Base-by-base conservation (phyloP, 1,140 invertebrate species). In the Cardiocondyla obscurior region DNA sequence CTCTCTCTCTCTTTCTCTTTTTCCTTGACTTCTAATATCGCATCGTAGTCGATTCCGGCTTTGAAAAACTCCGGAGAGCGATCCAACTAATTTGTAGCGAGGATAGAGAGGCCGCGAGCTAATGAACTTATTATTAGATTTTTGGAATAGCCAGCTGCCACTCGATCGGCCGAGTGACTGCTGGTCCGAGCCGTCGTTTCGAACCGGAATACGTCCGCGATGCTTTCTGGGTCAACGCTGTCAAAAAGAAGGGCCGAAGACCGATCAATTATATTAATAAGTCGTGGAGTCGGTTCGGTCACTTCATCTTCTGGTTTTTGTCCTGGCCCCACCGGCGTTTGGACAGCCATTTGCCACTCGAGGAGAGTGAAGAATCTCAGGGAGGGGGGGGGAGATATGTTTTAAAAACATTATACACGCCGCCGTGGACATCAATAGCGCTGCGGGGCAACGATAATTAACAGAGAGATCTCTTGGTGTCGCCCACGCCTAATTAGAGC, bases 121-220 rank as follows among this genome's bases (percentile, higher is more conserved):
- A 90, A 91, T 87, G 85, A 91, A 88, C 89, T 90, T 90, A 89
- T 89, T 90, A 91, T 90, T 90, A 89, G 90, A 91, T 89, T 90
- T 90, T 72, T 49, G 74, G 77, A 89, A 88, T 89, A 77, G 57
- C 25, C 57, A 57, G 28, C 49, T 64, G 76, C 49, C 60, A 62
- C 28, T 84, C 49, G 81, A 86, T 79, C 74, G 58, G 19, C 30
- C 73, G 72, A 57, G 28, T 28, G 70, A 83, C 55, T 33, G 55
- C 36, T 51, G 25, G 16, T 44, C 51, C 57, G 25, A 60, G 49
- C 10, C 49, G 81, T 25, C 33, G n/a, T 28, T 57, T 65, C 44
- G 30, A 81, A 53, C 14, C 82, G 55, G 77, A 55, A 42, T 64
- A 14, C 57, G 81, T 39, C 44, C 30, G 42, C 60, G 73, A 19